These are phyloP conservation scores for Palloptera scutellata DNA, from an alignment of 2,888 invertebrate species.

Conservation along the genomic window DNA sequence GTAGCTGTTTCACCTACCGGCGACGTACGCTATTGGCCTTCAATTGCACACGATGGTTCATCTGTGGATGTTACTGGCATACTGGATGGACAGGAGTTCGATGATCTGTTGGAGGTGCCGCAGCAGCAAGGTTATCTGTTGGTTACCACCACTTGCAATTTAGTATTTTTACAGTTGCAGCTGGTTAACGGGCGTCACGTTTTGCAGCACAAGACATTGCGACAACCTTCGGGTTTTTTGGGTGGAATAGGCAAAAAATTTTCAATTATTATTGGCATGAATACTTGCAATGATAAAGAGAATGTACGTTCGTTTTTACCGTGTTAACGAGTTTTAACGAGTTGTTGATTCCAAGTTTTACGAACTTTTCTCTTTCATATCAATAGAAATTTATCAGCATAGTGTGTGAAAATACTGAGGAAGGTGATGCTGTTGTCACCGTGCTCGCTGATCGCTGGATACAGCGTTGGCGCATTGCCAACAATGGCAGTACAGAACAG, in stretches of 20 bases:
- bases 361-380: conserved; percentile 6
- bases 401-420: conserved; percentile 64
- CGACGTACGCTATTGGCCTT: conserved; percentile 89
- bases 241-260: conserved; percentile 82
- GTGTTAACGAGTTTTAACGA: background rate
- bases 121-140: conserved; percentile 80
- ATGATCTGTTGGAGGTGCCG: conserved; percentile 74
- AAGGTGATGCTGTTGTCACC: conserved; percentile 68
- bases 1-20: conserved; percentile 95
- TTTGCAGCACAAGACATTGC: conserved; percentile 73
- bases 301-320: conserved; percentile 48
- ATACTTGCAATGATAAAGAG: conserved; percentile 59
- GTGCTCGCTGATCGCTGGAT: conserved; percentile 80
- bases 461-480: conserved; percentile 81
- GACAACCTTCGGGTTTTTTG: conserved; percentile 82
- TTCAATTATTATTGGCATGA: conserved; percentile 63
- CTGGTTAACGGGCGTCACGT: conserved; percentile 73
- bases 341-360: background rate
- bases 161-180: conserved; percentile 75
- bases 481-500: conserved; percentile 71
- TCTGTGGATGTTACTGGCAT: conserved; percentile 86
- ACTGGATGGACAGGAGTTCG: conserved; percentile 87
- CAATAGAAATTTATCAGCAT: conserved; percentile 73
- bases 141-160: conserved; percentile 90
- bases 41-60: conserved; percentile 85